Evolutionary conservation across 2,113 vertebrate species (phyloP), one percentile per base, ranked within the genome.

Genomic region (Climacteris rufus): DNA sequence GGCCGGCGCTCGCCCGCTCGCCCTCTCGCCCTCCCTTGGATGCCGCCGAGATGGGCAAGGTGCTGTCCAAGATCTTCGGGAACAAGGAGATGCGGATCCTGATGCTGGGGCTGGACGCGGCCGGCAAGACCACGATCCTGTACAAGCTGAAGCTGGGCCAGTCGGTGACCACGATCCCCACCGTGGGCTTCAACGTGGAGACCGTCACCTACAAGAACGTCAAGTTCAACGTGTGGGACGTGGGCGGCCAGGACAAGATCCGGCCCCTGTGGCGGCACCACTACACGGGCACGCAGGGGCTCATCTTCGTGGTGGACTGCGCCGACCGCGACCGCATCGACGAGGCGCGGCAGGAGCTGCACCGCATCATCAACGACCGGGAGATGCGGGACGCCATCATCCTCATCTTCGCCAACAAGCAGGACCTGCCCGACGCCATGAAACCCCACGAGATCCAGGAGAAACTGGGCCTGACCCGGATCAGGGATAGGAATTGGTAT

Each of bases 61-160:
- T 99, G 98, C 98, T 99, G 77, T 99, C 99, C 83, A 99, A 99
- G 97, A 99, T 99, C 95, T 99, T 99, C 97, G 99, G 99, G 95
- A 99, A 99, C 99, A 99, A 99, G 98, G 99, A 99, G 97, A 99
- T 99, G 99, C 99, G 99, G 98, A 99, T 99, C 98, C 97, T 99
- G 98, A 99, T 99, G 99, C 98, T 99, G 90, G 99, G 99, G 97
- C 98, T 99, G 95, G 99, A 99, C 94, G 99, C 99, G 30, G 99
- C 99, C 23, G 99, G 99, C 79, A 99, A 99, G 97, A 99, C 99
- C 54, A 99, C 99, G 85, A 99, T 99, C 96, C 99, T 99, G 92
- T 99, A 99, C 98, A 99, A 99, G 98, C 98, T 99, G 93, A 99
- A 99, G 98, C 98, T 99, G 70, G 99, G 99, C 97, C 99, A 99